Evolutionary conservation across 2,797 vertebrate genomes (phyloP).

Genomic region (Pseudochaenichthys georgianus): DNA sequence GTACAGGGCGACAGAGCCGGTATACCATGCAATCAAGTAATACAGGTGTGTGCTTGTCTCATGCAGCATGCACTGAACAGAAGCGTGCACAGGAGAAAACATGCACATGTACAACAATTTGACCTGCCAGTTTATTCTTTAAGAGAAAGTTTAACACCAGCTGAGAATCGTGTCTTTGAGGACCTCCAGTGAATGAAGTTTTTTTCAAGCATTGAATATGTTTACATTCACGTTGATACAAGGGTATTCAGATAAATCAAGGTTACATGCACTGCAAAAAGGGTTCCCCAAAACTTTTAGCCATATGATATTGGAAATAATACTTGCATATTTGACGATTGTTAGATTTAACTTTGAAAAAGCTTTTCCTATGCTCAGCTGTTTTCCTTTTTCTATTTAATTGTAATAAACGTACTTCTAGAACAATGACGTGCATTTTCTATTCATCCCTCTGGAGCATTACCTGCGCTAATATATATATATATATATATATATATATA

Average conservation of each 20-base stretch:
- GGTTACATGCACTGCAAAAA: background rate
- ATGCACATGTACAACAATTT: constrained; percentile 69
- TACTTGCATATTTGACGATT: background rate
- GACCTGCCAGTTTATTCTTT: constrained; percentile 42
- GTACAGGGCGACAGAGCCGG: constrained; percentile 72
- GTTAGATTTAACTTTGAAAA: no score
- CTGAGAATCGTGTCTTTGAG: constrained; percentile 21
- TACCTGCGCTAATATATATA: background rate
- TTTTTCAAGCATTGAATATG: constrained; percentile 7
- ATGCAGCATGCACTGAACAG: constrained; percentile 85
- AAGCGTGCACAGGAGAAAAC: constrained; percentile 75
- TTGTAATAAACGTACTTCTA: background rate
- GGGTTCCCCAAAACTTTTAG: background rate
- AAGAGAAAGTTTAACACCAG: constrained; percentile 49
- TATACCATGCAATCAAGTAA: constrained; percentile 83
- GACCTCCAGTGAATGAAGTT: constrained; percentile 1
- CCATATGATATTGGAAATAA: background rate
- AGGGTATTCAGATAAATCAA: constrained; percentile 10
- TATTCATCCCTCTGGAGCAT: constrained; percentile 5
- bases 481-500: no score
- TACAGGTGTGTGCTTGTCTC: constrained; percentile 80
- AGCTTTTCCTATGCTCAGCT: no score
- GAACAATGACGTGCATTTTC: background rate
- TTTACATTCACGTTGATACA: constrained; percentile 37
- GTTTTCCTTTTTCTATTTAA: background rate